Base-by-base conservation (phyloP, 23 tunicate species). In the Trididemnum clinides region DNA sequence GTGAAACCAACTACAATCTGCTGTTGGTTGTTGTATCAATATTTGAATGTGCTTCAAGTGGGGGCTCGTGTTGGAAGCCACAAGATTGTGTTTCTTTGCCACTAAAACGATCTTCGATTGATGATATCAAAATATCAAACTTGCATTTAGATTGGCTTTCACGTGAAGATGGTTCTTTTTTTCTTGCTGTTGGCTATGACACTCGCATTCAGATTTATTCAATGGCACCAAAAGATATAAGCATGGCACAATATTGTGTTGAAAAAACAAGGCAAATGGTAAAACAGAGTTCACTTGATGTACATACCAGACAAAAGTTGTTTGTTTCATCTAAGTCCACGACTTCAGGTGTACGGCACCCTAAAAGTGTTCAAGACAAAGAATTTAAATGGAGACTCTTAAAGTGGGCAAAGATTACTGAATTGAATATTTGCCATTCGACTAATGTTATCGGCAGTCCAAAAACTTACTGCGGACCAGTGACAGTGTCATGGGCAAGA, bases 31-130 rank as follows among this genome's bases (percentile, higher is more conserved):
- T 64, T 23, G 88, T 92, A 0, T 38, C 97, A 2, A 57, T 92
- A 37, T 92, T 83, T 84, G 97, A 92, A 73, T 88, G 84, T 88
- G 87, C 90, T 10, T 92, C 97, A 0, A 92, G 89, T 80, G 97
- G 97, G 25, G 97, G 97, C 0, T 78, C 87, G 0, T 72, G 33
- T 7, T 92, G 97, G 97, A 77, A 84, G 19, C 64, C 74, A 28
- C 97, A 92, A 44, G 97, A 84, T 72, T 26, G n/a, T 10, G 58
- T 92, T 21, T 33, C 39, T 29, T 84, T 71, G 38, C 15, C 5
- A 2, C 66, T 38, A 5, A 18, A 7, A 2, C 10, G 18, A 5
- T 3, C 3, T 12, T 18, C 28, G 2, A 29, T 27, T 26, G 75
- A 69, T 31, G 7, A 25, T 7, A 50, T 34, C 2, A 10, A 57